Percentiles rank a stretch among this genome's conserved stretches.
Evolutionary conservation across 2,113 vertebrate genomes (phyloP).

Genomic region (Oryzias javanicus): DNA sequence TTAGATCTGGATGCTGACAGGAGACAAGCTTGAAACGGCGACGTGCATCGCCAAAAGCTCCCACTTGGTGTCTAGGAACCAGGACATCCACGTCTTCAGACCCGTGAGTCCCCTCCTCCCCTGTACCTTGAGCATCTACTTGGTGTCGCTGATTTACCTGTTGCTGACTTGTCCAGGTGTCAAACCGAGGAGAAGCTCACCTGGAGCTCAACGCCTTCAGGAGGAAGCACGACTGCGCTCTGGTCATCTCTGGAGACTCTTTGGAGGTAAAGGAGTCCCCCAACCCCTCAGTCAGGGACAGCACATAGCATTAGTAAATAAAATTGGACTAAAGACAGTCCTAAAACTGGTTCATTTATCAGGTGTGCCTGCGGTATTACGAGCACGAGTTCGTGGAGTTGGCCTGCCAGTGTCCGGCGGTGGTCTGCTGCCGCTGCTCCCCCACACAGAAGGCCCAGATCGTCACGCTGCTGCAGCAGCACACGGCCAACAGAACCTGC

Average conservation of each 20-base stretch:
- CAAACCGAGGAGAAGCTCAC: slow-evolving; percentile 91
- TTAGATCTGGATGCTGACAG: slow-evolving; percentile 94
- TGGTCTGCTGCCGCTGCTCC: slow-evolving; percentile 96
- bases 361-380: slow-evolving; percentile 95
- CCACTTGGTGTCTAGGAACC: slow-evolving; percentile 89
- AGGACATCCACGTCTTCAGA: slow-evolving; percentile 92
- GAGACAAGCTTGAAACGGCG: slow-evolving; percentile 96
- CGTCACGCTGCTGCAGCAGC: slow-evolving; percentile 88
- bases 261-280: slow-evolving; percentile 83
- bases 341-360: neutral
- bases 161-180: slow-evolving; percentile 79
- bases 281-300: slow-evolving; percentile 25
- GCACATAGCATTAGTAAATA: too few relatives aligned
- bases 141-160: slow-evolving; percentile 19
- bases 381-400: slow-evolving; percentile 96
- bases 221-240: slow-evolving; percentile 95
- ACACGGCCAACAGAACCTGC: slow-evolving; percentile 88
- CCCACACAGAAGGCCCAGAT: slow-evolving; percentile 97
- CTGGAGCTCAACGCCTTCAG: slow-evolving; percentile 97
- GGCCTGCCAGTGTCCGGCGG: slow-evolving; percentile 94
- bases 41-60: slow-evolving; percentile 98
- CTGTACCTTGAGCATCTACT: neutral
- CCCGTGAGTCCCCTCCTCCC: slow-evolving; percentile 73
- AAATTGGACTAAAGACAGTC: neutral
- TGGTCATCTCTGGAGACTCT: slow-evolving; percentile 96